phyloP scores from a whole-genome alignment of 37 sponge, comb jelly and placozoan species.

The Hormiphora californensis region DNA sequence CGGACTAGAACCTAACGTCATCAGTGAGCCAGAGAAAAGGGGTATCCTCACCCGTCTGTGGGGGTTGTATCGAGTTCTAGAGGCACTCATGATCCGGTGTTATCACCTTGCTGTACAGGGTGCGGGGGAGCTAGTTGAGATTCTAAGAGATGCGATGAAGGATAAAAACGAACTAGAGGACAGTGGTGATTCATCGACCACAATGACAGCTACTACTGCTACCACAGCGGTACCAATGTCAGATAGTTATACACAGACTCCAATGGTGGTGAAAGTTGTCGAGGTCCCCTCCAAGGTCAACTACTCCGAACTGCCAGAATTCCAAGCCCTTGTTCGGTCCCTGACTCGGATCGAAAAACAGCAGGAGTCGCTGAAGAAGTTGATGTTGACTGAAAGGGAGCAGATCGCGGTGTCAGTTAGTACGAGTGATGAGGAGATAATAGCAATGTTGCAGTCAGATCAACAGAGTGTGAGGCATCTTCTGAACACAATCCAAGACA shows the following conservation, averaged over 20 bases:
- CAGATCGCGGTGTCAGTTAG: conserved; percentile 41
- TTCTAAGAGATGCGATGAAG: background rate
- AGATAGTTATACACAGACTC: background rate
- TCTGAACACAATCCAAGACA: background rate
- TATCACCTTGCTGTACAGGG: background rate
- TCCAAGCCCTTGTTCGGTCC: background rate
- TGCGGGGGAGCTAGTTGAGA: background rate
- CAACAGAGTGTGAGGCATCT: background rate
- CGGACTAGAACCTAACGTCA: conserved; percentile 15
- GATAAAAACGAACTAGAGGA: too few species aligned
- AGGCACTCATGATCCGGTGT: background rate
- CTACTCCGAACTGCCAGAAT: background rate
- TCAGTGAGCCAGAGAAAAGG: conserved; percentile 10
- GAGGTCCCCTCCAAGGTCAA: background rate
- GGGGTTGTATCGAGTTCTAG: background rate
- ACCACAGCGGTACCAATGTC: background rate
- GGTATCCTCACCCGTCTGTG: background rate
- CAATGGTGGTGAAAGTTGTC: background rate
- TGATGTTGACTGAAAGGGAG: background rate
- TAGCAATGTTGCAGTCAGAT: conserved; percentile 19
- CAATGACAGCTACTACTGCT: background rate
- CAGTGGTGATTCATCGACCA: too few species aligned
- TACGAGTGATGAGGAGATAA: conserved; percentile 20
- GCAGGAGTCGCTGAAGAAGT: background rate
- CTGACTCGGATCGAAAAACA: conserved; percentile 15